Conservation (phyloP, 2,113 vertebrate species). For the Myrmophylax atrothorax region DNA sequence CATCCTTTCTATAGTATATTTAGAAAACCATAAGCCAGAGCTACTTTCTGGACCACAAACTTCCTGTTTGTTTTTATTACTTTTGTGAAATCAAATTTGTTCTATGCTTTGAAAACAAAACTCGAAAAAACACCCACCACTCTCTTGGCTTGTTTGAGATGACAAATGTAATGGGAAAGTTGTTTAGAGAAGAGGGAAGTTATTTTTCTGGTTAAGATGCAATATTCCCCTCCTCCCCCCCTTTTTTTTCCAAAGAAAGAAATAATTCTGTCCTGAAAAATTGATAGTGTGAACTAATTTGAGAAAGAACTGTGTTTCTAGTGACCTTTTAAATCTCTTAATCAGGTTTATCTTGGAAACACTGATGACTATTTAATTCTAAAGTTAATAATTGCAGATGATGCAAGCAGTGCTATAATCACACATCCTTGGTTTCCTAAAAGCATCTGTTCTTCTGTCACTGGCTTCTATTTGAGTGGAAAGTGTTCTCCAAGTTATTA, state of each 20-base stretch:
- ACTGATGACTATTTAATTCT: conserved; percentile 22
- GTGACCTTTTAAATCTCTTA: conserved; percentile 37
- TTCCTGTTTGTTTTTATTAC: not conserved
- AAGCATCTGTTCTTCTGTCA: conserved; percentile 12
- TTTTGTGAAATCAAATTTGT: not conserved
- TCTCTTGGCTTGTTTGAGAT: not conserved
- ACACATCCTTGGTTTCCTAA: conserved; percentile 1
- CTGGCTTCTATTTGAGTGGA: not conserved
- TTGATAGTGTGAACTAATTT: not conserved
- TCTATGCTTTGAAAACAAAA: not conserved
- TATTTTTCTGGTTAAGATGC: not conserved
- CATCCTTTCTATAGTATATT: not conserved
- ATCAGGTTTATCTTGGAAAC: conserved; percentile 40
- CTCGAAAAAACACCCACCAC: not conserved
- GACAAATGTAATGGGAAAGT: not conserved
- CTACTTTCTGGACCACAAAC: not conserved
- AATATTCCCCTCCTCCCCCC: fast-evolving
- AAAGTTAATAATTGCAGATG: conserved; percentile 29
- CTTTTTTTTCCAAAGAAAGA: fast-evolving
- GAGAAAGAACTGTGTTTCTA: not conserved
- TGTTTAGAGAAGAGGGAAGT: not conserved
- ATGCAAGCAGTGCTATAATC: conserved; percentile 17
- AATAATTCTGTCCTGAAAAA: not conserved
- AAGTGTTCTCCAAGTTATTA: not conserved
- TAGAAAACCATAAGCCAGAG: not conserved